Evolutionary conservation across 2,113 vertebrate species (phyloP), one percentile per base, ranked within the genome.

Genomic region (Cavia aperea): DNA sequence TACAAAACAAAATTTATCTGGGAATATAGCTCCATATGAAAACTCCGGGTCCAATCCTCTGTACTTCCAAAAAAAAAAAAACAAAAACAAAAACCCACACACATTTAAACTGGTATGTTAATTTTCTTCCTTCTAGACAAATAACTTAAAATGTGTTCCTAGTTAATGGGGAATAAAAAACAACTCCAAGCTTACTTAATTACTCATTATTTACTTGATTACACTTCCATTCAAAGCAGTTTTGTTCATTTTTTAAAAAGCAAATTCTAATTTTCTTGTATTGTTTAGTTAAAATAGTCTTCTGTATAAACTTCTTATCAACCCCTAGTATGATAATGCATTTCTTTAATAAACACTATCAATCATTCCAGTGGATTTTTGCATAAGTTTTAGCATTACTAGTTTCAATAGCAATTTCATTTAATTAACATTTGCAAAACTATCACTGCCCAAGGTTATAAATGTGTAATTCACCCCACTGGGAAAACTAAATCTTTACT

Each of bases 191-290:
- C 49, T 92, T 75, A 46, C 11, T 90, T 93, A 89, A 81, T 90
- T 65, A 23, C 3, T 33, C 13, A 78, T 88, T 87, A 16, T 49
- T 92, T 81, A 39, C 14, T 91, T 93, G 84, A 81, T 89, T 94
- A 81, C 1, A 13, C 11, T 85, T 10, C 66, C 11, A 94, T 77
- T 83, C 62, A 90, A 94, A 89, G 21, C 10, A 94, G 58, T 93
- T 86, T 90, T 81, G 33, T 39, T 92, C n/a, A 75, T 86, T 79
- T 92, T 94, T 83, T 84, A 49, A 92, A 96, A 89, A 86, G 10
- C 46, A 60, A 95, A 90, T 86, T 95, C 46, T 85, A 93, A 89
- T 91, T 92, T 95, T 56, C 51, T 6, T 92, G 21, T 11, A 93
- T 65, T 90, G 33, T 93, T 83, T 82, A 83, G 62, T 90, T 95